Conservation (phyloP, 2,888 invertebrate species). For the Liodrosophila aerea region DNA sequence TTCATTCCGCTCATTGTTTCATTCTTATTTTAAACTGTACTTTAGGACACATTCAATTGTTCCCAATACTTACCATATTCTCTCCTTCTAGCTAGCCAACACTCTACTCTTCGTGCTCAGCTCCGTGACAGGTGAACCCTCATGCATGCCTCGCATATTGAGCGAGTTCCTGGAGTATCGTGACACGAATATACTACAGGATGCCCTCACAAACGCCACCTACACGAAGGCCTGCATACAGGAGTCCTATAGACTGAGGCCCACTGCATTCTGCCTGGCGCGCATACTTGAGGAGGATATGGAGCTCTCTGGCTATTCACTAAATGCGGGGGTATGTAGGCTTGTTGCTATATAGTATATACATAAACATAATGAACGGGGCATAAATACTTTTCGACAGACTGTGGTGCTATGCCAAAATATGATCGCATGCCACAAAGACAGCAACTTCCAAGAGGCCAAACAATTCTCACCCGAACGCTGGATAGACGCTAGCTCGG, state of each 20-base stretch:
- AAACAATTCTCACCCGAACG: constrained; percentile 89
- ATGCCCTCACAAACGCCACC: constrained; percentile 86
- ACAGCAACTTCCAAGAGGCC: constrained; percentile 89
- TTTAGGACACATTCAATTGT: too few species aligned
- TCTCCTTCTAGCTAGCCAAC: constrained; percentile 86
- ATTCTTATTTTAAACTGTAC: too few species aligned
- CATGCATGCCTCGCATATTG: constrained; percentile 86
- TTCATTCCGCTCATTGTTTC: too few species aligned
- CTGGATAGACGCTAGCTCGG: constrained; percentile 85
- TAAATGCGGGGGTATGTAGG: constrained; percentile 87
- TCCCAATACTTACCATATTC: neutral
- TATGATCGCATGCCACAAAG: constrained; percentile 90
- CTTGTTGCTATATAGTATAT: too few species aligned
- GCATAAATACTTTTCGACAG: constrained; percentile 78
- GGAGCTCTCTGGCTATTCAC: constrained; percentile 86
- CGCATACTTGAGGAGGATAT: constrained; percentile 89
- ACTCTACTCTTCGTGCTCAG: constrained; percentile 90
- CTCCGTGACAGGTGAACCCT: constrained; percentile 87
- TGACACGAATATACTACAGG: constrained; percentile 84
- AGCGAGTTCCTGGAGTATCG: constrained; percentile 85
- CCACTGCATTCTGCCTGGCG: constrained; percentile 91
- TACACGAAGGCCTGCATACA: constrained; percentile 90
- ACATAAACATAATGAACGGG: too few species aligned
- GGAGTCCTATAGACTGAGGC: constrained; percentile 87
- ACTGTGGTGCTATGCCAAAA: constrained; percentile 91